phyloP scores from a whole-genome alignment of 2,888 invertebrate species.

The Temnothorax rugatulus region DNA sequence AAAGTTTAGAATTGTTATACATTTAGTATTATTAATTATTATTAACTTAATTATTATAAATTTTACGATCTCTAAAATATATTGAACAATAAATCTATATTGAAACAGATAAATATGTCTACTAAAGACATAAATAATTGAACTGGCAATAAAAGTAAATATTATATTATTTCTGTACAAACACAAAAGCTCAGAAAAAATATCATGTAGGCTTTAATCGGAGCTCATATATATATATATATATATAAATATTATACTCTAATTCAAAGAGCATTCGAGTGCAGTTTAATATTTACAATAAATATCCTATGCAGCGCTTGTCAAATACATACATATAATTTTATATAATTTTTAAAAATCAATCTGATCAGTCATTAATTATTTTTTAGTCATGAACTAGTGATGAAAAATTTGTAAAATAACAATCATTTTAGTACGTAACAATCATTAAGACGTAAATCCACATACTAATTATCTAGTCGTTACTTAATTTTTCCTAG shows the following conservation, averaged over 20 bases:
- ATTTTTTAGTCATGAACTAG: constrained; percentile 7
- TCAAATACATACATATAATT: not conserved
- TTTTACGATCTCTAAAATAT: constrained; percentile 44
- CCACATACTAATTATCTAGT: constrained; percentile 80
- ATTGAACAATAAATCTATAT: no score
- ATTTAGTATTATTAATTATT: constrained; percentile 45
- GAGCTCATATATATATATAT: not conserved
- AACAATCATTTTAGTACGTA: not conserved
- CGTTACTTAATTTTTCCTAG: constrained; percentile 84
- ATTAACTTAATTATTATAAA: constrained; percentile 43
- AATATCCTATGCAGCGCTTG: constrained; percentile 36
- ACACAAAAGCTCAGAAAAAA: constrained; percentile 2
- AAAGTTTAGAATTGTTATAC: constrained; percentile 69
- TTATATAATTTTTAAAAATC: not conserved
- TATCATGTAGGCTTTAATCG: constrained; percentile 15
- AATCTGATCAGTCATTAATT: constrained; percentile 21
- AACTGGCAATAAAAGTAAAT: constrained; percentile 43
- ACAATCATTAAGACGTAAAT: constrained; percentile 65
- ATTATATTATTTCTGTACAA: constrained; percentile 25
- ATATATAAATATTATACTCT: not conserved
- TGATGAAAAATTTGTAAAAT: constrained; percentile 16
- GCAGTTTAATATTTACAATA: constrained; percentile 31
- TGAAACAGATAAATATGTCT: constrained; percentile 39
- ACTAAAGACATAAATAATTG: constrained; percentile 41
- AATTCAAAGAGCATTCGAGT: constrained; percentile 8